Conservation (phyloP, 1,140 invertebrate species). For the Mya arenaria region DNA sequence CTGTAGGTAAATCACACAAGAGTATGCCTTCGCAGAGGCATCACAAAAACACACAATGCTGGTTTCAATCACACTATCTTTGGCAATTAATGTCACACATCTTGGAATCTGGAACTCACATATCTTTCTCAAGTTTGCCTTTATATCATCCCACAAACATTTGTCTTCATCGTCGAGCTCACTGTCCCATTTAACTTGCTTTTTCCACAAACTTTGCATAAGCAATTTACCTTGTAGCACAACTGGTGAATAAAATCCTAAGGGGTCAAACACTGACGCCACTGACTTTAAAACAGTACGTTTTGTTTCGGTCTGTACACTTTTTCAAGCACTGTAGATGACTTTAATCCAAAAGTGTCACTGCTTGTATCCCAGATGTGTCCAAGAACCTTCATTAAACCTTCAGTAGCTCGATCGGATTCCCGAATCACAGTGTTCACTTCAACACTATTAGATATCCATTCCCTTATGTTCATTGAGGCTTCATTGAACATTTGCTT, state of each 20-base stretch:
- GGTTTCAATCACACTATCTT: too few relatives aligned
- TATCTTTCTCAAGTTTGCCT: too few relatives aligned
- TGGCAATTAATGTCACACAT: too few relatives aligned
- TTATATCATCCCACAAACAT: too few relatives aligned
- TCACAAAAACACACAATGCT: too few relatives aligned
- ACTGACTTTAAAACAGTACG: too few relatives aligned
- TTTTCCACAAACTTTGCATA: neutral
- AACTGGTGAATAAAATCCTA: neutral
- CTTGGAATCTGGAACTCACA: too few relatives aligned
- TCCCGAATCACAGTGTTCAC: neutral
- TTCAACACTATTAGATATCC: conserved; percentile 10
- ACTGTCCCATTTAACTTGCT: too few relatives aligned
- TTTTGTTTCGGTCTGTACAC: neutral
- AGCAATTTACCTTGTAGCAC: neutral
- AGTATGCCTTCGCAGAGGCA: too few relatives aligned
- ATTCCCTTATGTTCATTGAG: conserved; percentile 35
- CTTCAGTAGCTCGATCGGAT: neutral
- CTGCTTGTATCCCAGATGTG: conserved; percentile 1
- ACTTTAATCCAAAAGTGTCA: neutral
- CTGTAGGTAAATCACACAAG: too few relatives aligned
- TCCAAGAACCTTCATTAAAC: conserved; percentile 1
- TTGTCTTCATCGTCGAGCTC: neutral
- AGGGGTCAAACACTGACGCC: neutral
- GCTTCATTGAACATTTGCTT: conserved; percentile 4
- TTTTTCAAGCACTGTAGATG: neutral